These are phyloP conservation scores for Clunio marinus DNA, from an alignment of 2,888 invertebrate species.

Conservation along the genomic window DNA sequence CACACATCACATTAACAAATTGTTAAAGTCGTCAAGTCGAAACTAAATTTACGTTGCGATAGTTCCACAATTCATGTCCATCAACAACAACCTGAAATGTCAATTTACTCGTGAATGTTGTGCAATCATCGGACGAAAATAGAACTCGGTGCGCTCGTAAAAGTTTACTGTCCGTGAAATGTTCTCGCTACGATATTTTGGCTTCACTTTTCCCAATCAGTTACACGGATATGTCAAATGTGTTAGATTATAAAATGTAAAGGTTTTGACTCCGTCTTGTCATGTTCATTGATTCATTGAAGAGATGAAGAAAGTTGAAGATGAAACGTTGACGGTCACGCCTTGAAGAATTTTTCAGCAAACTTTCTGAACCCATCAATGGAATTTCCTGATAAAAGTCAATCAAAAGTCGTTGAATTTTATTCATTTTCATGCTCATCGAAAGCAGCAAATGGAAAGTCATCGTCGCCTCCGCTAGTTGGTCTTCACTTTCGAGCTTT, in stretches of 20 bases:
- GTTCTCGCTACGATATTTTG: too few species aligned
- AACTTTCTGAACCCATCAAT: background rate
- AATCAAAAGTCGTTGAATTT: too few species aligned
- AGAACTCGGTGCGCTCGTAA: background rate
- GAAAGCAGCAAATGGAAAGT: background rate
- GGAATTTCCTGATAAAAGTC: too few species aligned
- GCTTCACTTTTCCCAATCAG: too few species aligned
- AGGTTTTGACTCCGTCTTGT: too few species aligned
- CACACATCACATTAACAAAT: too few species aligned
- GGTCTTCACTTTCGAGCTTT: too few species aligned
- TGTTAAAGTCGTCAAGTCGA: background rate
- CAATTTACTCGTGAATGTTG: background rate
- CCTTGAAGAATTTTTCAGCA: background rate
- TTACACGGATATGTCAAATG: too few species aligned
- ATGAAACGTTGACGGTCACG: background rate
- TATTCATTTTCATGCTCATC: too few species aligned
- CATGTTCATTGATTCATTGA: too few species aligned
- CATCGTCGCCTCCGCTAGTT: background rate
- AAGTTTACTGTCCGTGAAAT: background rate
- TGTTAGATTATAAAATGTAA: too few species aligned
- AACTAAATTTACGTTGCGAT: background rate
- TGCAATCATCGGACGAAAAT: background rate
- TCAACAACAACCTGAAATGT: background rate
- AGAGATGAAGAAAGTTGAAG: constrained; percentile 11
- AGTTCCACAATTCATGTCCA: background rate